Conservation (phyloP, 2,797 vertebrate species). For the Anisognathus igniventris region DNA sequence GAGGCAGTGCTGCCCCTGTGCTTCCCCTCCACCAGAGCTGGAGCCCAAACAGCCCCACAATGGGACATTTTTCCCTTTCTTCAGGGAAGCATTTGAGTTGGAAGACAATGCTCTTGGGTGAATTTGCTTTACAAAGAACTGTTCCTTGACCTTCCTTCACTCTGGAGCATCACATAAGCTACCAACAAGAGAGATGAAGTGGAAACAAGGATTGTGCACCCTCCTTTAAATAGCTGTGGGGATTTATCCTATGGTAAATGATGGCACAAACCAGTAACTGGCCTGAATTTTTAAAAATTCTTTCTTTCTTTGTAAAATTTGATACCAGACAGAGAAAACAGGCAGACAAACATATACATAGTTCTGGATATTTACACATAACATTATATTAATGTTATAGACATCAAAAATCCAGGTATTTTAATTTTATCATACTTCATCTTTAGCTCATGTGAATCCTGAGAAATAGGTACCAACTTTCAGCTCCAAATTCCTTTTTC, state of each 20-base stretch:
- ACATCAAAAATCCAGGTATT: background rate
- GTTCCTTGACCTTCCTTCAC: background rate
- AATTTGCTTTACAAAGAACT: background rate
- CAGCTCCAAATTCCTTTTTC: background rate
- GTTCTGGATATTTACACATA: background rate
- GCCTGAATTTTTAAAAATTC: background rate
- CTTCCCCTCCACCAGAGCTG: background rate
- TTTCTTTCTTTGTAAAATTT: background rate
- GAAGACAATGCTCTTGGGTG: background rate
- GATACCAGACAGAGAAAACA: background rate
- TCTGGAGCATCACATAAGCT: fast-evolving
- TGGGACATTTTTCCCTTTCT: fast-evolving
- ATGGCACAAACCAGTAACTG: background rate
- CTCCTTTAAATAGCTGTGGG: background rate
- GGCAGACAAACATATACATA: background rate
- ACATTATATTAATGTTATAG: background rate
- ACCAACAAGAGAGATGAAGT: background rate
- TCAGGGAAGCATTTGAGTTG: background rate
- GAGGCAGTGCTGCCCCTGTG: background rate
- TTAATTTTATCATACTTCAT: background rate
- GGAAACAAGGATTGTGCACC: background rate
- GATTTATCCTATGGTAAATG: background rate
- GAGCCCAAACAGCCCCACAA: background rate
- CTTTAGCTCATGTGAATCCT: background rate
- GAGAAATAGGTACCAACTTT: background rate